These are phyloP conservation scores for Amphilophus citrinellus DNA, from an alignment of 2,113 vertebrate species.

Conservation along the genomic window DNA sequence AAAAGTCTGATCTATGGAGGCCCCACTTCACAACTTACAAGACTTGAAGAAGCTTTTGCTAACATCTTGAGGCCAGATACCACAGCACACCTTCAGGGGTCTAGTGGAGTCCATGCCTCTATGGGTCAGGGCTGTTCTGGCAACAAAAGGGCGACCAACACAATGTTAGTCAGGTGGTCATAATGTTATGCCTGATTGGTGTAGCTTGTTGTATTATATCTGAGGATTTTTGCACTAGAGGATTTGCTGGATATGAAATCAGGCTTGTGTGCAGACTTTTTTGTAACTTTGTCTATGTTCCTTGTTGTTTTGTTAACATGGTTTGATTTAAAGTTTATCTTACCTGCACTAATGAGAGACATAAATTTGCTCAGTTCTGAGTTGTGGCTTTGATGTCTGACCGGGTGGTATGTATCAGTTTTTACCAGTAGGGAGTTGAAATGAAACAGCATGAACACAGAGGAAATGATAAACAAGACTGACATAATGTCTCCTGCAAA, in stretches of 20 bases:
- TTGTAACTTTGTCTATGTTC: background rate
- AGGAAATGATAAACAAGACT: slow-evolving; percentile 4
- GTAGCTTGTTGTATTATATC: background rate
- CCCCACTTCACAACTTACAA: too few species aligned
- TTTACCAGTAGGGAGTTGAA: background rate
- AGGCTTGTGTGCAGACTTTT: background rate
- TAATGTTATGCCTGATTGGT: too few species aligned
- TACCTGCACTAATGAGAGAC: slow-evolving; percentile 8
- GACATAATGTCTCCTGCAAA: slow-evolving; percentile 19
- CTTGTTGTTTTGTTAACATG: background rate
- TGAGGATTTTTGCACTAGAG: slow-evolving; percentile 1
- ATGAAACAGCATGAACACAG: background rate
- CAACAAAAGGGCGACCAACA: too few species aligned
- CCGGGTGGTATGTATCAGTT: background rate
- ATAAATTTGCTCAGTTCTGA: background rate
- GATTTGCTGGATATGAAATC: background rate
- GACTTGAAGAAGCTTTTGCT: too few species aligned
- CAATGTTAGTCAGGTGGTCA: too few species aligned
- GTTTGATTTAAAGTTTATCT: background rate
- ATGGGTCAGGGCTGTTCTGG: too few species aligned
- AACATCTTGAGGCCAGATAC: too few species aligned
- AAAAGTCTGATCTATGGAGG: too few species aligned
- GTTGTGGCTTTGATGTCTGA: slow-evolving; percentile 3
- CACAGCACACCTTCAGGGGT: too few species aligned
- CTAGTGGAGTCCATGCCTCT: too few species aligned